Conservation (phyloP, 64 coral and sea anemone species). For the Stichodactyla helianthus region DNA sequence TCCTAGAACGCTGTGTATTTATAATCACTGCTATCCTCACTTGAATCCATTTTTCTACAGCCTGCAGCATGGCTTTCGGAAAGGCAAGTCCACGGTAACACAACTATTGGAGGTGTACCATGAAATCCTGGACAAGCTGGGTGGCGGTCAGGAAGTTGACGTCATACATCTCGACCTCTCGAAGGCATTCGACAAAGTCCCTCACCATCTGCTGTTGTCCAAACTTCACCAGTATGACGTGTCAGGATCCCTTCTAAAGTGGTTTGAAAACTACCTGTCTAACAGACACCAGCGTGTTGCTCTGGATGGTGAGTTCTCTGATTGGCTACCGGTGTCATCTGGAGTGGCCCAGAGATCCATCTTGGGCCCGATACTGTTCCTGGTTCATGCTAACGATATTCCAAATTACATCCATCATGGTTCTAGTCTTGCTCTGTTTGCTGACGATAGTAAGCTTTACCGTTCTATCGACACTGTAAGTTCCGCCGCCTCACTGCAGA, state of each 20-base stretch:
- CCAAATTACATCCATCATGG: slow-evolving; percentile 3
- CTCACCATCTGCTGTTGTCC: background rate
- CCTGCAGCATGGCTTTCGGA: no score
- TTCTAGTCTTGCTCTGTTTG: slow-evolving; percentile 19
- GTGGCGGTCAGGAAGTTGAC: no score
- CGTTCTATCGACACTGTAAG: background rate
- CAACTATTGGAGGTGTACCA: no score
- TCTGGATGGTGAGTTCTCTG: slow-evolving; percentile 16
- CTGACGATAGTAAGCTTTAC: slow-evolving; percentile 41
- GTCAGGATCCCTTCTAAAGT: slow-evolving; percentile 11
- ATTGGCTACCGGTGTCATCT: slow-evolving; percentile 22
- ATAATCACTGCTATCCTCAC: no score
- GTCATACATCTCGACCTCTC: slow-evolving; percentile 13
- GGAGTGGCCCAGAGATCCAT: slow-evolving; percentile 22
- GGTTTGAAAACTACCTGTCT: slow-evolving; percentile 45
- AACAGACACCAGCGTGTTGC: slow-evolving; percentile 31
- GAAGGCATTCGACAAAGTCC: background rate
- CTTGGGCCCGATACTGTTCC: background rate
- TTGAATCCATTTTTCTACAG: no score
- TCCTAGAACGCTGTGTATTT: no score
- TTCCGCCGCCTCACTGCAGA: slow-evolving; percentile 19
- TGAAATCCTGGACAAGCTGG: no score
- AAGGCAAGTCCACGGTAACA: no score
- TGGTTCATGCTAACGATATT: background rate
- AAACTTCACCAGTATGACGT: slow-evolving; percentile 10